Base-by-base conservation (phyloP, 2,113 vertebrate genomes). In the Pachycephala philippinensis region DNA sequence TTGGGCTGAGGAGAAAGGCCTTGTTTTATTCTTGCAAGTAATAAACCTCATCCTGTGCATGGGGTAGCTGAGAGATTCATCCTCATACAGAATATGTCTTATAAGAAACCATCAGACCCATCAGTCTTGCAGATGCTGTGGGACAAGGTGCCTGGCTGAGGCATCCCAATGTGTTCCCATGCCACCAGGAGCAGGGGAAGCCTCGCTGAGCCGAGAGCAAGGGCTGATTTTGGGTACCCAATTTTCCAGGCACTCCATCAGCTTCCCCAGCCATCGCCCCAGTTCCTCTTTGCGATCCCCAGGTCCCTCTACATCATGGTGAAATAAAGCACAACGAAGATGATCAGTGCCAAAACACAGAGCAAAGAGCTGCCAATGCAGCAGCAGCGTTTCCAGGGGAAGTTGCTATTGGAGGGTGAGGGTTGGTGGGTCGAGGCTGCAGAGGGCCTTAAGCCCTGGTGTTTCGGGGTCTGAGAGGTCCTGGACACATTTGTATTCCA, bases 381-480 rank as follows among this genome's bases (percentile, higher is more conserved):
- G 44, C 89, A 96, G 50, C 71, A 91, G 21, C 11, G 0, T 40
- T 94, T 75, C 93, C 89, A 69, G 44, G 11, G 7, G 47, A 65
- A 93, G 18, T 2, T 47, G 21, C 30, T 26, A 2, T 6, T 3
- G 7, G 26, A 20, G 56, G 7, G 5, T 3, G 13, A 69, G 52
- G 10, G 2, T 1, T 12, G 11, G 9, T 33, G 60, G 10, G 35
- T 30, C 1, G 3, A 30, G 28, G 20, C 15, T 45, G 6, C 15
- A 3, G 0, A 9, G 26, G 12, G 8, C 15, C 27, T 77, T 19
- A 3, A 30, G 54, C 5, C 5, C 13, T 37, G 31, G 10, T 0
- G 1, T 69, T 60, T 44, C 3, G 1, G 27, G 16, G 42, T 49
- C 57, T 54, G 85, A 71, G 31, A 49, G 9, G 16, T 42, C 35